phyloP scores from a whole-genome alignment of 2,888 invertebrate species.

The Cheilosia urbana region DNA sequence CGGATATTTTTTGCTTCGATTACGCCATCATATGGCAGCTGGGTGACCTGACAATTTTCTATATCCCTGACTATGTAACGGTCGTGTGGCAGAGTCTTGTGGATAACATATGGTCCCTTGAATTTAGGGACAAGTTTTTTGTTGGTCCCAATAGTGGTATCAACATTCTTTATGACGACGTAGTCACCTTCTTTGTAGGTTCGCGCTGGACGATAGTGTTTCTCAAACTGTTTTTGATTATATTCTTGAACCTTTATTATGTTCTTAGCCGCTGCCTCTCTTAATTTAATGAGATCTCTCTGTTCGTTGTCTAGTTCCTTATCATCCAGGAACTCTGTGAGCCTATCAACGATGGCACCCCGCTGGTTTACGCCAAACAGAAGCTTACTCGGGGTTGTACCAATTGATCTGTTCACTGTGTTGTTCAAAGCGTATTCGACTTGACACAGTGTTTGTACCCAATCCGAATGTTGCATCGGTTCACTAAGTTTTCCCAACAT shows the following conservation, averaged over 20 bases:
- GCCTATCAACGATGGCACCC: slow-evolving; percentile 71
- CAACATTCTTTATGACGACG: background rate
- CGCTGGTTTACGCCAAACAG: slow-evolving; percentile 78
- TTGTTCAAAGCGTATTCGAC: slow-evolving; percentile 77
- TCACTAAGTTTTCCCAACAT: slow-evolving; percentile 46
- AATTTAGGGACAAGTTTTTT: slow-evolving; percentile 13
- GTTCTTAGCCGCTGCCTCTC: background rate
- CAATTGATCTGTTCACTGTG: slow-evolving; percentile 76
- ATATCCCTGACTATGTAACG: slow-evolving; percentile 77
- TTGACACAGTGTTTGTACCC: slow-evolving; percentile 23
- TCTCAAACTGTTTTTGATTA: background rate
- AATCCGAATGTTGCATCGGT: slow-evolving; percentile 21
- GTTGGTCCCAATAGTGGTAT: background rate
- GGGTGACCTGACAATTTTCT: slow-evolving; percentile 76
- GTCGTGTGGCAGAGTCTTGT: slow-evolving; percentile 76
- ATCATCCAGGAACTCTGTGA: slow-evolving; percentile 38
- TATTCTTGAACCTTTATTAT: slow-evolving; percentile 21
- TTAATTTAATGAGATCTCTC: background rate
- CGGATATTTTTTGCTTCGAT: background rate
- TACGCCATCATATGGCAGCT: slow-evolving; percentile 67
- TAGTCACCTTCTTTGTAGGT: background rate
- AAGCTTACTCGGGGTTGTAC: slow-evolving; percentile 77
- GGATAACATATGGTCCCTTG: slow-evolving; percentile 60
- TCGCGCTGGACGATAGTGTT: background rate
- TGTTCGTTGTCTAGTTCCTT: background rate